Evolutionary conservation across 2,888 invertebrate genomes (phyloP).

Genomic region (Limnephilus auricula): DNA sequence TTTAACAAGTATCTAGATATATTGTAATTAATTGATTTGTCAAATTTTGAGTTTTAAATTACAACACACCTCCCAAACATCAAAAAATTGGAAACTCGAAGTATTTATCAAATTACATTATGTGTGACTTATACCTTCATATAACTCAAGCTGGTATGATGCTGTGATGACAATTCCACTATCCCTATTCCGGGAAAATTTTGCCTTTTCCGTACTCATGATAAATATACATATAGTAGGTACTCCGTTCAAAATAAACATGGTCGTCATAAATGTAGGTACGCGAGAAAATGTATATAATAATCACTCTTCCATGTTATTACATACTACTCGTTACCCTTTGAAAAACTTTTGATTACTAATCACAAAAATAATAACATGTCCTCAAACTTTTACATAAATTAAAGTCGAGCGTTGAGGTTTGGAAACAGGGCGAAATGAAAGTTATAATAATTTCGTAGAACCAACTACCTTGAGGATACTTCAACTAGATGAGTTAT

Average conservation of each 20-base stretch:
- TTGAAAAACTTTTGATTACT: background rate
- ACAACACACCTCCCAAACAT: too few species aligned
- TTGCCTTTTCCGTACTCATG: background rate
- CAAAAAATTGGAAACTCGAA: background rate
- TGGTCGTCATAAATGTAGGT: background rate
- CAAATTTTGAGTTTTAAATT: too few species aligned
- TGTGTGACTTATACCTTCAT: background rate
- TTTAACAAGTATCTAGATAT: too few species aligned
- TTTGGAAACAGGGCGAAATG: background rate
- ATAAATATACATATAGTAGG: too few species aligned
- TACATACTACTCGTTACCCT: background rate
- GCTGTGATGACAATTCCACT: background rate
- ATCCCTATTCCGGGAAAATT: background rate
- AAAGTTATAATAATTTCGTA: background rate
- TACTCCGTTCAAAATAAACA: background rate
- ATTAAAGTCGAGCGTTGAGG: background rate
- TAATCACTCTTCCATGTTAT: background rate
- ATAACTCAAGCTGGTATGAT: background rate
- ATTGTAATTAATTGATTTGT: too few species aligned
- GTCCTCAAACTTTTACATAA: background rate
- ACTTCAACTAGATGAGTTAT: background rate
- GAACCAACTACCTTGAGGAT: background rate
- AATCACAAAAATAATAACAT: background rate
- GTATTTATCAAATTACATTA: background rate
- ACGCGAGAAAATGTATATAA: background rate